These are phyloP conservation scores for Sipunculus nudus DNA, from an alignment of 2,888 invertebrate species.

Conservation along the genomic window DNA sequence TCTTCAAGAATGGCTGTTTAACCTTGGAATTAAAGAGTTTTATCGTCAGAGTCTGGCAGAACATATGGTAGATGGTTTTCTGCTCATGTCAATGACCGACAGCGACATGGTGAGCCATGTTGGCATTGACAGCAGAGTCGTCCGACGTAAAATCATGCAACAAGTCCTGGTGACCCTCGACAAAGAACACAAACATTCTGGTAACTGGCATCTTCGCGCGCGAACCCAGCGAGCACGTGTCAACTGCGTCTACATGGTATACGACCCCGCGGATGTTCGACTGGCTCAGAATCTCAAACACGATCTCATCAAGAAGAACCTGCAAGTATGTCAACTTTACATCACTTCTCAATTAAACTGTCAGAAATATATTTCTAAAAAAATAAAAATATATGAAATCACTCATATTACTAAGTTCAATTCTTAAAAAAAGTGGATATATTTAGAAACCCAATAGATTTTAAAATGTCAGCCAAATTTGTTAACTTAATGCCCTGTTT, in stretches of 20 bases:
- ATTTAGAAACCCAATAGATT: no score
- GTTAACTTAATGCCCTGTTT: no score
- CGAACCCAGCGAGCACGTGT: conserved; percentile 54
- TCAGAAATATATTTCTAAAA: conserved; percentile 38
- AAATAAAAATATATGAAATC: conserved; percentile 1
- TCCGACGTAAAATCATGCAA: conserved; percentile 63
- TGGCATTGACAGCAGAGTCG: conserved; percentile 61
- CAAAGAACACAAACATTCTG: conserved; percentile 57
- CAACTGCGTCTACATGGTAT: conserved; percentile 58
- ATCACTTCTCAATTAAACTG: no score
- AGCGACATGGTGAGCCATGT: conserved; percentile 59
- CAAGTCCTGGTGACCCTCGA: conserved; percentile 58
- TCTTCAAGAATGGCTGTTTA: conserved; percentile 64
- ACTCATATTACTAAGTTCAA: no score
- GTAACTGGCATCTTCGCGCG: conserved; percentile 63
- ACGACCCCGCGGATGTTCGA: conserved; percentile 62
- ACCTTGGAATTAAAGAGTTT: conserved; percentile 62
- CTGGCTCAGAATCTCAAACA: conserved; percentile 61
- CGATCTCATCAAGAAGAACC: conserved; percentile 56
- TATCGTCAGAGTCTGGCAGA: conserved; percentile 63
- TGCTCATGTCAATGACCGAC: conserved; percentile 63
- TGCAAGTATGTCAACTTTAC: conserved; percentile 48
- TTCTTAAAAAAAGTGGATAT: no score
- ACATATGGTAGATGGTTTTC: conserved; percentile 62
- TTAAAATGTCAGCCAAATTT: no score